phyloP scores from a whole-genome alignment of 2,888 invertebrate genomes.

The Apodemia duryi region DNA sequence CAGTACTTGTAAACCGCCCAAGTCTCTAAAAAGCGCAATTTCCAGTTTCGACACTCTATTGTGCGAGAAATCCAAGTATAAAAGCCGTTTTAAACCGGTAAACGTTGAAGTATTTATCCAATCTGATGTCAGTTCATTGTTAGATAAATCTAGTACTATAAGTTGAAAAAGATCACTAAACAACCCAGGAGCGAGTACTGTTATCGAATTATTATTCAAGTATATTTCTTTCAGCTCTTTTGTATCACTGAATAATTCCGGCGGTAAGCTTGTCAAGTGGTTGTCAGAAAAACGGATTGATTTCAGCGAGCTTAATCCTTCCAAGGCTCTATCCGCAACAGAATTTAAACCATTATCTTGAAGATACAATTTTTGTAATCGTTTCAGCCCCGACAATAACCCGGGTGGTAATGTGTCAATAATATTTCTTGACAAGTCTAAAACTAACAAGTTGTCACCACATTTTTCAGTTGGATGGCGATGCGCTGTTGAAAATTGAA shows the following conservation, averaged over 20 bases:
- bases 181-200: constrained; percentile 88
- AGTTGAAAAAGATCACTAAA: constrained; percentile 88
- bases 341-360: constrained; percentile 87
- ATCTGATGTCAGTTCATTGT: constrained; percentile 88
- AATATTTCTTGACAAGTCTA: constrained; percentile 89
- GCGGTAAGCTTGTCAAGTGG: constrained; percentile 87
- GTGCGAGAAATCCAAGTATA: constrained; percentile 87
- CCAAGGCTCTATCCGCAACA: constrained; percentile 87
- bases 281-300: constrained; percentile 90
- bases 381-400: constrained; percentile 84
- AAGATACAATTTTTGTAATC: constrained; percentile 86
- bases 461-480: constrained; percentile 82
- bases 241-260: constrained; percentile 89
- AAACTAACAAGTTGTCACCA: constrained; percentile 82
- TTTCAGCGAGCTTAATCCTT: constrained; percentile 85
- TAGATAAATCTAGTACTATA: constrained; percentile 86
- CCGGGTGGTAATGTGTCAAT: constrained; percentile 86
- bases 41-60: constrained; percentile 88
- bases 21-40: constrained; percentile 86
- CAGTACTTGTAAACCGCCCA: constrained; percentile 88
- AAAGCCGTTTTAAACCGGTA: constrained; percentile 85
- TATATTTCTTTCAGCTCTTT: constrained; percentile 89
- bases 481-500: constrained; percentile 83
- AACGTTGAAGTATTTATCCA: constrained; percentile 91
- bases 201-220: constrained; percentile 89